Conservation (phyloP, 2,888 invertebrate genomes). For the Diaprepes abbreviatus region DNA sequence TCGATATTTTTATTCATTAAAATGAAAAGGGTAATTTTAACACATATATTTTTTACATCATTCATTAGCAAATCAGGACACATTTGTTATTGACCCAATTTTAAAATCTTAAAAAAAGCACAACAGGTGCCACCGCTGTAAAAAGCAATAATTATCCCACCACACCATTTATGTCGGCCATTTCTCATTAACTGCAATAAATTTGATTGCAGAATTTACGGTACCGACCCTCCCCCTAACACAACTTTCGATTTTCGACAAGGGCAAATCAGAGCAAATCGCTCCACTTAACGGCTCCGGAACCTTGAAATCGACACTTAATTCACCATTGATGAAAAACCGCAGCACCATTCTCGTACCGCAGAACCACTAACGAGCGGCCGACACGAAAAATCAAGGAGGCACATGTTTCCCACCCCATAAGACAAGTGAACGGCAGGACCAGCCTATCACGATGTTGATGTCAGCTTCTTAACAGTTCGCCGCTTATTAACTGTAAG, state of each 20-base stretch:
- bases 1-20: too few species aligned
- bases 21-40: too few species aligned
- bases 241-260: slow-evolving; percentile 43
- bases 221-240: slow-evolving; percentile 30
- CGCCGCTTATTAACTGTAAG: slow-evolving; percentile 40
- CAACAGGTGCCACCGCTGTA: background rate
- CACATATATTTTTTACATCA: background rate
- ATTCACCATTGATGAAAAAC: slow-evolving; percentile 26
- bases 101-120: background rate
- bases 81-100: slow-evolving; percentile 7
- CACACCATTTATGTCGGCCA: slow-evolving; percentile 15
- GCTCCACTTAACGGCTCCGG: slow-evolving; percentile 23
- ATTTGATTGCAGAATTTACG: slow-evolving; percentile 22
- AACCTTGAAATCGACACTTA: slow-evolving; percentile 27
- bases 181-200: slow-evolving; percentile 23
- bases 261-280: slow-evolving; percentile 40
- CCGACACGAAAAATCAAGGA: slow-evolving; percentile 49
- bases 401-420: slow-evolving; percentile 60
- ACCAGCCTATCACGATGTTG: slow-evolving; percentile 58
- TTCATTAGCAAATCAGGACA: slow-evolving; percentile 12
- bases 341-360: slow-evolving; percentile 32
- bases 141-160: slow-evolving; percentile 14
- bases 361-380: slow-evolving; percentile 38
- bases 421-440: slow-evolving; percentile 61
- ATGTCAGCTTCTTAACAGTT: slow-evolving; percentile 40